A percentile compares a stretch with the other conserved stretches of the same genome.
Conservation (phyloP, 2,888 invertebrate genomes). For the Anaspis maculata region DNA sequence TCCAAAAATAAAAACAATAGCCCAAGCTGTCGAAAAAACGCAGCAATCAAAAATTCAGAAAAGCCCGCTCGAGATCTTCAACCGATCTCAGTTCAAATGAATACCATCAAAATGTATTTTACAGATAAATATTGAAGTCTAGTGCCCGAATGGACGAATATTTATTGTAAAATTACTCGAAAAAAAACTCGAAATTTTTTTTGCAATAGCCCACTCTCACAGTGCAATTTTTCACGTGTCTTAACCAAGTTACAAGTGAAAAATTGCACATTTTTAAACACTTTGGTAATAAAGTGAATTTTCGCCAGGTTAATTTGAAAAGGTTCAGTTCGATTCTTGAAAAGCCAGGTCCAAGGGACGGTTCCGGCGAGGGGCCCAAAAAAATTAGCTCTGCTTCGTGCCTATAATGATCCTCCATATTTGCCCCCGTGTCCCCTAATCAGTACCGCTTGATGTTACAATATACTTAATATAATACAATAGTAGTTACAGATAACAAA, state of each 20-base stretch:
- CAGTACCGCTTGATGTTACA: conserved; percentile 5
- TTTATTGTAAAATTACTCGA: conserved; percentile 44
- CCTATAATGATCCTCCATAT: too few species aligned
- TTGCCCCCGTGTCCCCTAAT: conserved; percentile 8
- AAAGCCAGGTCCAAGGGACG: conserved; percentile 17
- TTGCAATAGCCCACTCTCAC: conserved; percentile 43
- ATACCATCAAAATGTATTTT: conserved; percentile 36
- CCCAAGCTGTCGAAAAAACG: conserved; percentile 25
- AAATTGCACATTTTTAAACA: conserved; percentile 25
- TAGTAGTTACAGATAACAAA: too few species aligned
- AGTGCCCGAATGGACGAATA: conserved; percentile 44
- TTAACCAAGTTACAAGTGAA: not conserved
- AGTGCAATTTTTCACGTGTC: conserved; percentile 17
- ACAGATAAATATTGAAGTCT: conserved; percentile 44
- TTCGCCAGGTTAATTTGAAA: conserved; percentile 32
- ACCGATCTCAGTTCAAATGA: conserved; percentile 30
- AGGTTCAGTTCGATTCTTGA: conserved; percentile 29
- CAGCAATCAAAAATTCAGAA: not conserved
- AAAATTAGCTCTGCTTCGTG: conserved; percentile 20
- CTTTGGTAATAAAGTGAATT: conserved; percentile 25
- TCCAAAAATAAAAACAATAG: conserved; percentile 38
- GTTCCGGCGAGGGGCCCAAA: conserved; percentile 26
- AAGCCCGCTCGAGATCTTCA: conserved; percentile 6
- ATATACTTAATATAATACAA: too few species aligned
- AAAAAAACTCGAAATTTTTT: conserved; percentile 33